Conservation (phyloP, 2,888 invertebrate genomes). For the Drosophila conformis region DNA sequence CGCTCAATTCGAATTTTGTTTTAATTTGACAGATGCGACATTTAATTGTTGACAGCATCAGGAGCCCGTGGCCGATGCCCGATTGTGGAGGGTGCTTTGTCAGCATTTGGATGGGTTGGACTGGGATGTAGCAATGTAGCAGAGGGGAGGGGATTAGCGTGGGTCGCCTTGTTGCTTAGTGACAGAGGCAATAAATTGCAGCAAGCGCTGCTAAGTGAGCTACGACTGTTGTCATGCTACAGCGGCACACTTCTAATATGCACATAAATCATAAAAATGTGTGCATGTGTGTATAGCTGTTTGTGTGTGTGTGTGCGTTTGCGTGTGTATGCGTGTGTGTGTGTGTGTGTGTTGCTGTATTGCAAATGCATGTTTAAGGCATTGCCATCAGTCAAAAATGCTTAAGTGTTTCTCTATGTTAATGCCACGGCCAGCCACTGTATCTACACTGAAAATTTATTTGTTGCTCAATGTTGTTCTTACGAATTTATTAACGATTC, state of each 20-base stretch:
- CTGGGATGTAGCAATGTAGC: not conserved
- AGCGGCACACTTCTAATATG: slow-evolving; percentile 41
- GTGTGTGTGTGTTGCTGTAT: slow-evolving; percentile 6
- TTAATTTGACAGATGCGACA: slow-evolving; percentile 67
- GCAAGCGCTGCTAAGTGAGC: slow-evolving; percentile 57
- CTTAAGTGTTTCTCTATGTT: slow-evolving; percentile 77
- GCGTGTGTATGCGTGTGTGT: not conserved
- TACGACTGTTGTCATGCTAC: slow-evolving; percentile 45
- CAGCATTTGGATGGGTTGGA: not conserved
- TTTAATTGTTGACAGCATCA: slow-evolving; percentile 65
- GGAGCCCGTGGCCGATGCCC: not conserved
- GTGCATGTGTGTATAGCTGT: slow-evolving; percentile 1
- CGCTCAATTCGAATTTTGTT: slow-evolving; percentile 36
- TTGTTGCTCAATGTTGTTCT: too few species aligned
- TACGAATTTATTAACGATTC: too few species aligned
- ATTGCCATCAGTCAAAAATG: slow-evolving; percentile 73
- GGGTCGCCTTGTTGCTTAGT: not conserved
- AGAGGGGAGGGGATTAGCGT: not conserved
- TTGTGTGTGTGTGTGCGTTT: not conserved
- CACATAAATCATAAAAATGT: slow-evolving; percentile 70
- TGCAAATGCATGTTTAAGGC: slow-evolving; percentile 61
- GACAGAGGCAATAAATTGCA: slow-evolving; percentile 65
- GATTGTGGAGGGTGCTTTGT: not conserved
- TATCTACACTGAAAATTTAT: slow-evolving; percentile 9
- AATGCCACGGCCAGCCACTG: slow-evolving; percentile 58